phyloP scores from a whole-genome alignment of 37 sponge, comb jelly and placozoan genomes.

The Ianthella basta region DNA sequence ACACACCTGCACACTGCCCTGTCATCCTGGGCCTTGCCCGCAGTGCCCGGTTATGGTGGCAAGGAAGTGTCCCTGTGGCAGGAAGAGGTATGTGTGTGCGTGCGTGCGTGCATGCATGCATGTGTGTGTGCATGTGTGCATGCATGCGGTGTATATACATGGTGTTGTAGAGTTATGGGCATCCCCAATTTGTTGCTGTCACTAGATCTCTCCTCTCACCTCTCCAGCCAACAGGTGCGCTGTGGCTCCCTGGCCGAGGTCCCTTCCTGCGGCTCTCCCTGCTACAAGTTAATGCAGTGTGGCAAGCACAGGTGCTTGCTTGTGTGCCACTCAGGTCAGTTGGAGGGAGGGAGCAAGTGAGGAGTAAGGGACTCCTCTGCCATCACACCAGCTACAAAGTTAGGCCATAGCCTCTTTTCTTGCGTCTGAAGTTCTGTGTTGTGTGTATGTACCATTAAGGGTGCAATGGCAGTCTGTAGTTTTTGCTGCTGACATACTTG shows the following conservation, averaged over 20 bases:
- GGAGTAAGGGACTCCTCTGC: background rate
- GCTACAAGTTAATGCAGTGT: conserved; percentile 65
- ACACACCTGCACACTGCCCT: conserved; percentile 58
- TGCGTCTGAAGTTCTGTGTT: too few relatives aligned
- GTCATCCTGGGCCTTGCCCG: conserved; percentile 86
- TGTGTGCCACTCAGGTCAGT: conserved; percentile 70
- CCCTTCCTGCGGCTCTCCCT: conserved; percentile 59
- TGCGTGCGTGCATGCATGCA: background rate
- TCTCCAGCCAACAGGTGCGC: conserved; percentile 45
- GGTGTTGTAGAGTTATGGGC: too few relatives aligned
- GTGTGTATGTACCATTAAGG: too few relatives aligned
- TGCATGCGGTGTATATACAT: too few relatives aligned
- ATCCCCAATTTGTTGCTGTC: too few relatives aligned
- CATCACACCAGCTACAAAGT: background rate
- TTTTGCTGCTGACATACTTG: too few relatives aligned
- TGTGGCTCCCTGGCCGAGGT: conserved; percentile 41
- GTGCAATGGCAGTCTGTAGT: too few relatives aligned
- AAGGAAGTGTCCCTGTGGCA: conserved; percentile 76
- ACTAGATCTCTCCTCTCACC: too few relatives aligned
- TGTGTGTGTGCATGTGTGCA: too few relatives aligned
- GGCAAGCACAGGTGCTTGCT: conserved; percentile 57
- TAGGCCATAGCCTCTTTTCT: background rate
- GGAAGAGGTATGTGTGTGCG: conserved; percentile 30
- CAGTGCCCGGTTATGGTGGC: conserved; percentile 71
- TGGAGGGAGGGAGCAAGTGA: too few relatives aligned